Evolutionary conservation across 2,888 invertebrate species (phyloP).

Genomic region (Atethmia centrago): DNA sequence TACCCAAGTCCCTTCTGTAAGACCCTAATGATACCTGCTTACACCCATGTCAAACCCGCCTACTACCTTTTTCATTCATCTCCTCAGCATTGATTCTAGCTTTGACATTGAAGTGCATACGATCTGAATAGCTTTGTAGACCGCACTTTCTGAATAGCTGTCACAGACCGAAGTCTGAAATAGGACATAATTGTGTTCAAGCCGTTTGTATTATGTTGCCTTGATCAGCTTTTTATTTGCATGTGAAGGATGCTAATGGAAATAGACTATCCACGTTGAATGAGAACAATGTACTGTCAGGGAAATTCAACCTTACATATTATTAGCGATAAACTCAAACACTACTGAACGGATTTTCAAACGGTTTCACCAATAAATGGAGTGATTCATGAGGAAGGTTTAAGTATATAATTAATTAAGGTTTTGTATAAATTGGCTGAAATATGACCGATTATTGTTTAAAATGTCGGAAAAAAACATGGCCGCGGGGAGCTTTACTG

Average conservation of each 20-base stretch:
- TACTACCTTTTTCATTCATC: conserved; percentile 41
- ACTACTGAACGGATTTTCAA: too few species aligned
- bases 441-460: too few species aligned
- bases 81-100: conserved; percentile 51
- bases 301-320: too few species aligned
- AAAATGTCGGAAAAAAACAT: too few species aligned
- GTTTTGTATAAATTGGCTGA: too few species aligned
- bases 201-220: conserved; percentile 15
- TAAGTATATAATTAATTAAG: too few species aligned
- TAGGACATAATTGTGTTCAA: conserved; percentile 53
- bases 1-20: background rate
- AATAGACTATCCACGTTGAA: background rate
- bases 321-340: too few species aligned
- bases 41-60: conserved; percentile 54
- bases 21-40: conserved; percentile 30
- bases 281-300: background rate
- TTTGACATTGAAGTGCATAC: conserved; percentile 60
- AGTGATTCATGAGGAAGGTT: too few species aligned
- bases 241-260: conserved; percentile 17
- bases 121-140: conserved; percentile 51
- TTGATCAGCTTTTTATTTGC: conserved; percentile 46
- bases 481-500: too few species aligned
- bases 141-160: conserved; percentile 47
- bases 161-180: conserved; percentile 49
- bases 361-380: too few species aligned